These are phyloP conservation scores for Eupithecia vulgata DNA, from an alignment of 2,888 invertebrate species.

Conservation along the genomic window DNA sequence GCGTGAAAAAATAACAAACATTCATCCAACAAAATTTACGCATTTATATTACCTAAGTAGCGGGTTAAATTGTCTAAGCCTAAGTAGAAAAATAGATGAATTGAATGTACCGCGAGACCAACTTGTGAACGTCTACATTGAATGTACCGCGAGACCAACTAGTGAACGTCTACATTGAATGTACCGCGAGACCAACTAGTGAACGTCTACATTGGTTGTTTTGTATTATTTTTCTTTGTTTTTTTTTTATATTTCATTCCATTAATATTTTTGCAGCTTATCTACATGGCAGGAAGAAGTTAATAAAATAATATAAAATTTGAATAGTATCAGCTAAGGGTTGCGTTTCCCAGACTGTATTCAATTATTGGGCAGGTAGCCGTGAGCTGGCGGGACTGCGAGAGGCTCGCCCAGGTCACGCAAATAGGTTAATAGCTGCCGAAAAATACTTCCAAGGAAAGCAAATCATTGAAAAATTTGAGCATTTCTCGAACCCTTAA, in stretches of 20 bases:
- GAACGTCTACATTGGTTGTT: neutral
- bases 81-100: too few species aligned
- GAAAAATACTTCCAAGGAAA: conserved; percentile 64
- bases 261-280: neutral
- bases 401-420: conserved; percentile 66
- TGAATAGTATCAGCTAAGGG: neutral
- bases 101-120: too few species aligned
- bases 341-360: conserved; percentile 42
- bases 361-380: conserved; percentile 41
- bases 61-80: too few species aligned
- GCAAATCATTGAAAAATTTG: conserved; percentile 69
- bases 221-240: too few species aligned
- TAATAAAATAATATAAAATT: neutral
- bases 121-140: too few species aligned
- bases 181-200: neutral
- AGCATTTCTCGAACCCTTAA: conserved; percentile 53
- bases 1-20: neutral
- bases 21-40: neutral
- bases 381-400: too few species aligned
- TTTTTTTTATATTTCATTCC: too few species aligned
- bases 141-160: too few species aligned
- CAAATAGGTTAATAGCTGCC: conserved; percentile 72
- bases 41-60: too few species aligned
- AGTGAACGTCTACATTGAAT: too few species aligned
- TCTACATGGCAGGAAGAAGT: neutral